Evolutionary conservation across 2,113 vertebrate genomes (phyloP), one percentile per base, ranked within the genome.

Genomic region (Scophthalmus maximus): DNA sequence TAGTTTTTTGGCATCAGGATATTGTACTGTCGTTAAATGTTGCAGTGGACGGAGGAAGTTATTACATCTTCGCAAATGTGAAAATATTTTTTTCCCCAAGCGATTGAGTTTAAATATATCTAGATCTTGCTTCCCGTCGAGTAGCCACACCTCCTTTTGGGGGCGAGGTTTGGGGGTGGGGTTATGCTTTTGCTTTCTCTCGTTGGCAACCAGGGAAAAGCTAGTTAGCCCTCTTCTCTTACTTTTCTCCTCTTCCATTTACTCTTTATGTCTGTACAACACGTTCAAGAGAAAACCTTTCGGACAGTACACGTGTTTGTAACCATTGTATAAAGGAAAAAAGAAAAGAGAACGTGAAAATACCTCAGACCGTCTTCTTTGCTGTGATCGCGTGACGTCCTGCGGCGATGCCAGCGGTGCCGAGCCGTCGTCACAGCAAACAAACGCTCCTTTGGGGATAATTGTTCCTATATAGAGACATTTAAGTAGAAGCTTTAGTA

Each of bases 51-150:
- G 78, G 82, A 61, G 65, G 79, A 78, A 23, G 23, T 81, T 56
- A 49, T 77, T 83, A 74, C 68, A 56, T 73, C 70, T 82, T 76
- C 44, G 78, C 62, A 86, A 91, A 91, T 87, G 85, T 89, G 82
- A 87, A 89, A 84, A 78, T n/a, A n/a, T n/a, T n/a, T n/a, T n/a
- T n/a, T n/a, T n/a, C n/a, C n/a, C n/a, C n/a, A 34, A 44, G 65
- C 60, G 55, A 51, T 70, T 74, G 36, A 84, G 74, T 79, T 75
- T 38, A 76, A 30, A 84, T 17, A 53, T 58, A 50, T 29, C 49
- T 73, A 53, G 53, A 26, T 25, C 73, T 68, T 59, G 61, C 52
- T 2, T 70, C 83, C 64, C 8, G 1, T 47, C 61, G 46, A 56
- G 70, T 52, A 44, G 71, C 79, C 44, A 57, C 71, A 25, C 20